These are phyloP conservation scores for Bambusicola thoracicus DNA, from an alignment of 2,113 vertebrate species.

Conservation along the genomic window DNA sequence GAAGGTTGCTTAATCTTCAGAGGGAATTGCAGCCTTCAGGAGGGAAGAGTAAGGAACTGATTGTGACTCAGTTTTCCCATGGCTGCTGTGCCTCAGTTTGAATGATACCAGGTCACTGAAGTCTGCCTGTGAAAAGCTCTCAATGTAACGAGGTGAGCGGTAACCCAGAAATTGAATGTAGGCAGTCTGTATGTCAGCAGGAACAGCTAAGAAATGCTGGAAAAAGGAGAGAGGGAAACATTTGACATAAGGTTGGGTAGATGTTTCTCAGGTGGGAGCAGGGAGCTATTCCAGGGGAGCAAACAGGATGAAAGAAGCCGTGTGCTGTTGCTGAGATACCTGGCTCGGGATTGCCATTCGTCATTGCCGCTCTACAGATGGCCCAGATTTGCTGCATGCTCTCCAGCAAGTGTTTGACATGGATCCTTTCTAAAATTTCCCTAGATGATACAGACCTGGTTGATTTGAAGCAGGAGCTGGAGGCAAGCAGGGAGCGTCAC, in stretches of 20 bases:
- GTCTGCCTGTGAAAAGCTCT: neutral
- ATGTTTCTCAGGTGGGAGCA: neutral
- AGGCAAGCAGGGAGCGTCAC: conserved; percentile 43
- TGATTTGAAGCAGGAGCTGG: conserved; percentile 69
- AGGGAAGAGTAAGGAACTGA: neutral
- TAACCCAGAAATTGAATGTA: neutral
- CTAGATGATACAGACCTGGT: conserved; percentile 74
- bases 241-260: neutral
- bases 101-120: neutral
- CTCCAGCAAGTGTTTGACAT: neutral
- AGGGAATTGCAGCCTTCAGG: neutral
- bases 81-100: neutral
- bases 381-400: neutral
- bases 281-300: neutral
- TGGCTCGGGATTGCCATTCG: neutral
- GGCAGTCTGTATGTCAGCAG: neutral
- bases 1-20: neutral
- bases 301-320: neutral
- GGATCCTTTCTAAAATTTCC: neutral
- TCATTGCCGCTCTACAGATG: neutral
- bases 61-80: rapidly evolving
- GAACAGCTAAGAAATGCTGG: neutral
- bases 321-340: rapidly evolving
- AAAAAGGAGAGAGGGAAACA: neutral
- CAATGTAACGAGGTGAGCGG: neutral